Evolutionary conservation across 2,113 vertebrate genomes (phyloP), one percentile per base, ranked within the genome.

Genomic region (Melospiza melodia): DNA sequence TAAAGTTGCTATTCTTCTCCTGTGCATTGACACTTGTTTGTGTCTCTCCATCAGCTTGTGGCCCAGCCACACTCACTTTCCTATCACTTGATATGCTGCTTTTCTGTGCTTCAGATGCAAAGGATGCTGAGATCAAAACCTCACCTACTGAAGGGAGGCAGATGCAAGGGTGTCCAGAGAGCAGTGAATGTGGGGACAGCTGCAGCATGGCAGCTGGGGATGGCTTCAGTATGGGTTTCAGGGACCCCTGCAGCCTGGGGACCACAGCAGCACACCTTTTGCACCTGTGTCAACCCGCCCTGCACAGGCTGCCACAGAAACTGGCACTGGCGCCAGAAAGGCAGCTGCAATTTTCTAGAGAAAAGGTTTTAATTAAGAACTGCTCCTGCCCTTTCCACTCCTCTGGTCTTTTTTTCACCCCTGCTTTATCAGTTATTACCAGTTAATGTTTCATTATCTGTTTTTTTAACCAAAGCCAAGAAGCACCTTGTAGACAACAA

Each of bases 371-470:
- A 44, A 59, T 57, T 86, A 52, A 87, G 85, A 89, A 71, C 21
- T 28, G 15, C 15, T 89, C 49, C 71, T 54, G 74, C 58, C n/a
- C 48, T 84, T 81, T 72, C 66, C 57, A 31, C 41, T 84, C 27
- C 27, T 72, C 37, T 82, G 80, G 46, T 57, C 20, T n/a, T 72
- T 76, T 82, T 76, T 43, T 87, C 52, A 65, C 54, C 49, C 43
- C 21, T 4, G 2, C 77, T 74, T 94, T 90, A 94, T 95, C 81
- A 79, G 63, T 79, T 91, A 77, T 67, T 83, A 77, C 30, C 37
- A 74, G 61, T 84, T 93, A 69, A 74, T 48, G 65, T 88, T 94
- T 93, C 59, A 55, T 76, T 91, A 88, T 97, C 86, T 92, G 65
- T n/a, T 83, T 54, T 39, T 82, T 93, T 83, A 83, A 66, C 30